These are phyloP conservation scores for Tiphia femorata DNA, from an alignment of 2,888 invertebrate species.

Conservation along the genomic window DNA sequence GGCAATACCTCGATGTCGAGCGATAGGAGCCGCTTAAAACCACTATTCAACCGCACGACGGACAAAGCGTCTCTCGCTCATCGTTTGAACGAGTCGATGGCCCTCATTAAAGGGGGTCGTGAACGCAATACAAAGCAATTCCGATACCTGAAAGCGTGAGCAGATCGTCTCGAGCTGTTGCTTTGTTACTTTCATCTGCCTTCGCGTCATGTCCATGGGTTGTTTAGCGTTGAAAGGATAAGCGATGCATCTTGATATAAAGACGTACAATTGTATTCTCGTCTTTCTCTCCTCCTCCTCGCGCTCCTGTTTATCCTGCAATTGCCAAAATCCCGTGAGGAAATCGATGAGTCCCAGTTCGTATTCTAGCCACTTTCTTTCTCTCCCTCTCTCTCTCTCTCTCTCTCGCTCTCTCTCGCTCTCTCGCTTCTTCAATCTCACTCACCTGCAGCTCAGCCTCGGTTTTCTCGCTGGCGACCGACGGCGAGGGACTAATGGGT, in stretches of 20 bases:
- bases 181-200: conserved; percentile 96
- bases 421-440: neutral
- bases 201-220: conserved; percentile 96
- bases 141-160: conserved; percentile 89
- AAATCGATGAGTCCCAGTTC: no score
- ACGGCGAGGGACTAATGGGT: conserved; percentile 91
- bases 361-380: no score
- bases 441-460: conserved; percentile 83
- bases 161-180: conserved; percentile 95
- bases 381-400: no score
- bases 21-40: no score
- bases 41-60: no score
- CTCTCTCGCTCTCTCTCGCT: no score
- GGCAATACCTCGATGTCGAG: neutral
- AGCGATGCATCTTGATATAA: conserved; percentile 96
- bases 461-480: conserved; percentile 90
- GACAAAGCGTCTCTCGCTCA: no score
- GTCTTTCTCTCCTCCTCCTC: conserved; percentile 97
- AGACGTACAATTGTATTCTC: conserved; percentile 96
- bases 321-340: no score
- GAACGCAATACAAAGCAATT: neutral
- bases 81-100: no score
- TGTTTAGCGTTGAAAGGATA: conserved; percentile 99
- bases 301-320: conserved; percentile 90
- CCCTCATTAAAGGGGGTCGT: neutral